These are phyloP conservation scores for Hyposmocoma kahamanoa DNA, from an alignment of 1,140 invertebrate species.

Conservation along the genomic window DNA sequence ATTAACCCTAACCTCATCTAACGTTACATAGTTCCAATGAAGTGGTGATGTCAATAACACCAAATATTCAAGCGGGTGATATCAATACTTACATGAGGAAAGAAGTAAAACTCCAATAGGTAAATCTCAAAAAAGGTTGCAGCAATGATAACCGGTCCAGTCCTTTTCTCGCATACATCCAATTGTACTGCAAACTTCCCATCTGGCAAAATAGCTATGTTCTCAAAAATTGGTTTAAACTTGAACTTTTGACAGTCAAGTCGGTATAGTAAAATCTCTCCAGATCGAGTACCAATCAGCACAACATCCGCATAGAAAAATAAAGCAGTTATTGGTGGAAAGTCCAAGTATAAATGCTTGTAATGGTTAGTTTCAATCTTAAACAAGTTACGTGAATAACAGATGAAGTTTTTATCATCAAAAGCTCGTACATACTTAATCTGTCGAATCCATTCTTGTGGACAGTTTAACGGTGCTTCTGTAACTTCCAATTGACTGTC, in stretches of 20 bases:
- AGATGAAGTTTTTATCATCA: constrained; percentile 52
- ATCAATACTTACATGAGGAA: constrained; percentile 47
- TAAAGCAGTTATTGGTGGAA: constrained; percentile 46
- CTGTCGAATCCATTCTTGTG: constrained; percentile 50
- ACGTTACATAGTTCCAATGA: not conserved
- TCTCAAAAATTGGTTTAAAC: constrained; percentile 41
- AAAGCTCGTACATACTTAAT: constrained; percentile 46
- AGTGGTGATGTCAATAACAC: not conserved
- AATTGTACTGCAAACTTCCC: constrained; percentile 47
- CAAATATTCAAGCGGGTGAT: not conserved
- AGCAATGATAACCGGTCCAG: constrained; percentile 43
- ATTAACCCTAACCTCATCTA: not conserved
- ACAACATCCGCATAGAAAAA: constrained; percentile 53
- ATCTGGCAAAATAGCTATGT: constrained; percentile 36
- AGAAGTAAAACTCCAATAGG: constrained; percentile 45
- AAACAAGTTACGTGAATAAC: constrained; percentile 51
- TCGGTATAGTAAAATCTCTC: constrained; percentile 46
- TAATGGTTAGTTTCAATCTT: constrained; percentile 51
- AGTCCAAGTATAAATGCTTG: constrained; percentile 48
- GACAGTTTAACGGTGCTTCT: constrained; percentile 34
- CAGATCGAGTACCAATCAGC: constrained; percentile 36
- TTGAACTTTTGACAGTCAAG: constrained; percentile 40
- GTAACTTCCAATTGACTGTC: constrained; percentile 20
- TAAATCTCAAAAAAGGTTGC: constrained; percentile 50
- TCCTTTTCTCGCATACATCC: constrained; percentile 54